A percentile compares a stretch with the other conserved stretches of the same genome.
These are phyloP conservation scores for Amblyornis subalaris DNA, from an alignment of 2,113 vertebrate genomes.

Conservation along the genomic window DNA sequence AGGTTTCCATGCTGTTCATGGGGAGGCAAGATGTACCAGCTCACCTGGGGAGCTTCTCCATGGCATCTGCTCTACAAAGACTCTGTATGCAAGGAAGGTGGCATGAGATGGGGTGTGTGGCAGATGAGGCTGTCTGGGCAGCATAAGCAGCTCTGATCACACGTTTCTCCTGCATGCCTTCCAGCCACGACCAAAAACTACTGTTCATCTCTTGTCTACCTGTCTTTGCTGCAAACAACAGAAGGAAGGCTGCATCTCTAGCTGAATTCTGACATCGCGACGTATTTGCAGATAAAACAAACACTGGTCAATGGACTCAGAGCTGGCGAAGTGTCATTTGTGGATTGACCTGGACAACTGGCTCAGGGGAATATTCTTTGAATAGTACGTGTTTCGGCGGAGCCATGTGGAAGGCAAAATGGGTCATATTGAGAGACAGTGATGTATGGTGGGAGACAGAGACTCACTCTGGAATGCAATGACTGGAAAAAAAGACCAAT, in stretches of 20 bases:
- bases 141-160: not conserved
- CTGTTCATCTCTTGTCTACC: not conserved
- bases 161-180: not conserved
- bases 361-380: not conserved
- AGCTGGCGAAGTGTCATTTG: not conserved
- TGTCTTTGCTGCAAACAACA: not conserved
- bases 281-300: not conserved
- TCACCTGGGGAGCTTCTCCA: not conserved
- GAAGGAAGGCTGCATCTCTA: not conserved
- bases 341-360: not conserved
- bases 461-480: not conserved
- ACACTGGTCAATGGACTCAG: not conserved
- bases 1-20: not conserved
- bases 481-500: not conserved
- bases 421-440: not conserved
- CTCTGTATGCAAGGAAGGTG: rapidly evolving
- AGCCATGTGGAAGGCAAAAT: not conserved
- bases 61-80: not conserved
- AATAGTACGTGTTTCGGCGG: not conserved
- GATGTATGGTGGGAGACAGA: not conserved
- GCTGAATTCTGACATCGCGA: not conserved
- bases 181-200: not conserved
- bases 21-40: not conserved
- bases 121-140: not conserved
- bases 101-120: not conserved